These are phyloP conservation scores for Todus mexicanus DNA, from an alignment of 2,797 vertebrate species.

Conservation along the genomic window DNA sequence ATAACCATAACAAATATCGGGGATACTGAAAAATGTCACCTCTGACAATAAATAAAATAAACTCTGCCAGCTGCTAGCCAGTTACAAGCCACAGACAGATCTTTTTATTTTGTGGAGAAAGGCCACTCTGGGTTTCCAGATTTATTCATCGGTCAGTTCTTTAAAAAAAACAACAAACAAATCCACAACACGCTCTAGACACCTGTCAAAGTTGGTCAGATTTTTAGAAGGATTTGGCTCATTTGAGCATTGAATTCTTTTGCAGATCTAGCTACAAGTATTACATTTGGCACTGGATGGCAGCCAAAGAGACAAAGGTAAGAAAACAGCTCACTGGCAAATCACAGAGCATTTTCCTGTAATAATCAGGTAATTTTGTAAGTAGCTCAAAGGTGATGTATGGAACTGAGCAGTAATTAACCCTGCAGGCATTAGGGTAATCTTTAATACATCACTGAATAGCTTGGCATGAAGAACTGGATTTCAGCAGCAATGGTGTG, in stretches of 20 bases:
- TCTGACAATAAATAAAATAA: neutral
- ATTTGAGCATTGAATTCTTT: neutral
- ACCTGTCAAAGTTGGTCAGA: neutral
- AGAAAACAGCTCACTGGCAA: neutral
- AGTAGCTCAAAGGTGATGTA: neutral
- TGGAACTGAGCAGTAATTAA: neutral
- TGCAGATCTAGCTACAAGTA: neutral
- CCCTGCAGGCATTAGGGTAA: neutral
- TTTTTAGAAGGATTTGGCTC: conserved; percentile 5
- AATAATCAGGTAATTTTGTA: conserved; percentile 5
- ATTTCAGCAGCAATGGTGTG: neutral
- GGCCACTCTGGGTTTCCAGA: neutral
- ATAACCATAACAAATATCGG: neutral
- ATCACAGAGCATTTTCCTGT: neutral
- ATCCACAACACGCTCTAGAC: neutral
- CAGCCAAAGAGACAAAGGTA: neutral
- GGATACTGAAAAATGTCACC: neutral
- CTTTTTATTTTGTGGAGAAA: neutral
- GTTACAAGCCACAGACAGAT: neutral
- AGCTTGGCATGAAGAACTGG: neutral
- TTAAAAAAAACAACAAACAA: neutral
- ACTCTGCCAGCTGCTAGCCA: neutral
- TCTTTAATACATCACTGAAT: neutral
- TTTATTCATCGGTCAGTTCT: neutral
- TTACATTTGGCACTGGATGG: neutral